Conservation (phyloP, 2,797 vertebrate species). For the Oryzias sinensis region DNA sequence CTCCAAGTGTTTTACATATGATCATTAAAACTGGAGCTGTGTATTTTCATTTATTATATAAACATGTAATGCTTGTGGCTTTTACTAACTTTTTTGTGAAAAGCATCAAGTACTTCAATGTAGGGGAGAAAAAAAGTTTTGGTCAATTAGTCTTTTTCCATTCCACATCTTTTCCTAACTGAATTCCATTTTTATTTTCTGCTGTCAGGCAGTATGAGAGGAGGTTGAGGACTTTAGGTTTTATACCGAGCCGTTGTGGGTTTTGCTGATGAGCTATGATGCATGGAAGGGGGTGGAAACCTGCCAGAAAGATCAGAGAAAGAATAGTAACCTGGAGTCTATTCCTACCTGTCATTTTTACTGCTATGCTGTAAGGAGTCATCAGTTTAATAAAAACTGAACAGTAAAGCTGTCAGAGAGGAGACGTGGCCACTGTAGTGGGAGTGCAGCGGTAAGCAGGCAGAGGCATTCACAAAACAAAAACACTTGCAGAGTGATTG, state of each 20-base stretch:
- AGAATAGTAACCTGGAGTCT: constrained; percentile 25
- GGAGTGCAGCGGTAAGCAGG: constrained; percentile 8
- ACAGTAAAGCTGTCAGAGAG: constrained; percentile 32
- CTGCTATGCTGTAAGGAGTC: constrained; percentile 16
- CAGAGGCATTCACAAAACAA: neutral
- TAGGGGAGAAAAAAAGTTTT: neutral
- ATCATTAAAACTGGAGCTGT: too few species aligned
- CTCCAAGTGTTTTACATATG: too few species aligned
- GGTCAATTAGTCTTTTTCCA: constrained; percentile 9
- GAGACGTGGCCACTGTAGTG: constrained; percentile 5
- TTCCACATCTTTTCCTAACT: constrained; percentile 13
- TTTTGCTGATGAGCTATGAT: constrained; percentile 19
- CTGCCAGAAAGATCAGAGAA: constrained; percentile 25
- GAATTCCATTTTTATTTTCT: constrained; percentile 1
- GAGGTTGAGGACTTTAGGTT: neutral
- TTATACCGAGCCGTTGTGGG: neutral
- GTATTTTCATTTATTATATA: too few species aligned
- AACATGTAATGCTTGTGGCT: too few species aligned
- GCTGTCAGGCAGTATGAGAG: constrained; percentile 10
- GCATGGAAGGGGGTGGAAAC: constrained; percentile 4
- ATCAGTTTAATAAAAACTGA: constrained; percentile 14
- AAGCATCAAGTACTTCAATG: too few species aligned
- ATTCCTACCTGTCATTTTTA: constrained; percentile 28
- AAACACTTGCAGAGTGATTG: too few species aligned
- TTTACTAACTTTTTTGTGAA: too few species aligned